phyloP scores from a whole-genome alignment of 2,888 invertebrate genomes.

The Bellardia pandia region DNA sequence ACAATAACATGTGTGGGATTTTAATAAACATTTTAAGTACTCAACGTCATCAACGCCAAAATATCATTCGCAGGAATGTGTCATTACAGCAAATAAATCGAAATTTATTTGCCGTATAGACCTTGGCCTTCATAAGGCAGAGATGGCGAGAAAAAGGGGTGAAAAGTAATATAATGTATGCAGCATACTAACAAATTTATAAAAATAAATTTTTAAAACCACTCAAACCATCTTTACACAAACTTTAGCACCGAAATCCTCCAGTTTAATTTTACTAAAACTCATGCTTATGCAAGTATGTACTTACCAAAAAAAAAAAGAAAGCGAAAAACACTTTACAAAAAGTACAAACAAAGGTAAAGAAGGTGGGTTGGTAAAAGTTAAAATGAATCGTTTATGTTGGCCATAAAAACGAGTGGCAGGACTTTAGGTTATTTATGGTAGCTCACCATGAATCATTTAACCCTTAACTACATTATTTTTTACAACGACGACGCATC shows the following conservation, averaged over 20 bases:
- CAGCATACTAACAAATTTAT: slow-evolving; percentile 35
- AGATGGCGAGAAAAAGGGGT: background rate
- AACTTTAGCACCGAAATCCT: slow-evolving; percentile 8
- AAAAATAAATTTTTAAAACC: slow-evolving; percentile 59
- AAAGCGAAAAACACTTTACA: background rate
- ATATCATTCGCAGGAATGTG: slow-evolving; percentile 2
- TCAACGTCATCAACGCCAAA: slow-evolving; percentile 8
- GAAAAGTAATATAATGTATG: background rate
- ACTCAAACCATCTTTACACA: slow-evolving; percentile 26
- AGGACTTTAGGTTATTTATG: slow-evolving; percentile 65
- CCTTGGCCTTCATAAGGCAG: slow-evolving; percentile 49
- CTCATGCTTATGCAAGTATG: background rate
- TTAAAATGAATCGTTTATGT: slow-evolving; percentile 48
- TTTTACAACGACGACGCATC: slow-evolving; percentile 66
- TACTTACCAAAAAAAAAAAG: background rate
- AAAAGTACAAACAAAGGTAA: slow-evolving; percentile 10
- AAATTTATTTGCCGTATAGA: slow-evolving; percentile 55
- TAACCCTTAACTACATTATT: slow-evolving; percentile 72
- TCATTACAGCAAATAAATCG: slow-evolving; percentile 45
- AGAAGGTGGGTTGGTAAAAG: slow-evolving; percentile 23
- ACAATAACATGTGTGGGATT: slow-evolving; percentile 45
- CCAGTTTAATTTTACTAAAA: slow-evolving; percentile 29
- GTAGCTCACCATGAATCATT: slow-evolving; percentile 67
- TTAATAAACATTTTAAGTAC: slow-evolving; percentile 49
- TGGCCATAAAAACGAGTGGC: slow-evolving; percentile 41